Conservation (phyloP, 2,113 vertebrate genomes). For the Sander vitreus region DNA sequence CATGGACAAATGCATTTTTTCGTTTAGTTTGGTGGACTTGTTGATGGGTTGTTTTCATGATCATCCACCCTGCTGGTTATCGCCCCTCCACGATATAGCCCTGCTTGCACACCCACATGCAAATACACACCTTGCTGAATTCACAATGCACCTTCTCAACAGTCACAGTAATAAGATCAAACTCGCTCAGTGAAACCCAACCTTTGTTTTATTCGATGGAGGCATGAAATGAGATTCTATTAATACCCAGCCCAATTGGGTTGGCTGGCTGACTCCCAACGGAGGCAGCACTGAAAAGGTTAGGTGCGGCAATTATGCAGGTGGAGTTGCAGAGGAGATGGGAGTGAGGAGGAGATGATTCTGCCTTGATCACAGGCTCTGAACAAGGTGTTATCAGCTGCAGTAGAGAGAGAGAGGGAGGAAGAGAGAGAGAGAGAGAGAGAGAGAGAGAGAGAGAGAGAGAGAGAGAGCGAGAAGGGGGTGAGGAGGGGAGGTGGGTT, state of each 20-base stretch:
- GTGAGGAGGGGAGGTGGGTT: slow-evolving; percentile 23
- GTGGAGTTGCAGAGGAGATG: slow-evolving; percentile 81
- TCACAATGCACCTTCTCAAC: slow-evolving; percentile 66
- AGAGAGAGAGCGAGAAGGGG: slow-evolving; percentile 9
- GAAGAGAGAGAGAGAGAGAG: slow-evolving; percentile 8
- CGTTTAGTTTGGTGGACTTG: no score
- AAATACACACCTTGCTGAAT: slow-evolving; percentile 45
- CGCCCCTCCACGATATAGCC: slow-evolving; percentile 9
- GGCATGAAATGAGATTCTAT: slow-evolving; percentile 87
- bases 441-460: slow-evolving; percentile 25
- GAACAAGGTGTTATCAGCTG: slow-evolving; percentile 82
- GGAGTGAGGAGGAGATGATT: slow-evolving; percentile 81
- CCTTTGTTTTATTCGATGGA: slow-evolving; percentile 85
- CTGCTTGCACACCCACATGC: slow-evolving; percentile 13
- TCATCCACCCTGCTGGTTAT: slow-evolving; percentile 14
- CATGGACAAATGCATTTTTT: no score
- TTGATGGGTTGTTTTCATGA: slow-evolving; percentile 31
- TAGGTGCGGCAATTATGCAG: slow-evolving; percentile 87
- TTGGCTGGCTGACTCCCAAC: slow-evolving; percentile 78
- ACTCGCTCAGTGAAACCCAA: slow-evolving; percentile 82
- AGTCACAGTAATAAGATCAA: slow-evolving; percentile 82
- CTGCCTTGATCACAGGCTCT: slow-evolving; percentile 78
- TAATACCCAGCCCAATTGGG: slow-evolving; percentile 85
- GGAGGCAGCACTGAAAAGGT: slow-evolving; percentile 86
- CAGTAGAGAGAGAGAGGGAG: slow-evolving; percentile 28